Conservation (phyloP, 53 echinoderm and acorn worm species). For the Antedon mediterranea region DNA sequence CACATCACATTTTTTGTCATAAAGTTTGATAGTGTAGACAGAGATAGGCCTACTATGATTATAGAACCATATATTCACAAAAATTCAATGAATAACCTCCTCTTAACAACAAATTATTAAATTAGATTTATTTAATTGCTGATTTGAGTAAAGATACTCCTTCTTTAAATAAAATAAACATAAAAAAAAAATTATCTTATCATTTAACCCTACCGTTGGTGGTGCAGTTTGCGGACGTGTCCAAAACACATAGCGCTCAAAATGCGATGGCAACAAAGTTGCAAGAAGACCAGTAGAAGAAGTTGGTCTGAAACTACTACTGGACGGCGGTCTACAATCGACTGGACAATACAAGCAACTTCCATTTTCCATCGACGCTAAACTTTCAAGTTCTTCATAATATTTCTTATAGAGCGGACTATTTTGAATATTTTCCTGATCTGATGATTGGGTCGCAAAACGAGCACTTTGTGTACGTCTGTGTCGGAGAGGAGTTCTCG, state of each 20-base stretch:
- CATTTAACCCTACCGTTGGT: slow-evolving; percentile 40
- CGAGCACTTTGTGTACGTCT: slow-evolving; percentile 38
- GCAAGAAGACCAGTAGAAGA: slow-evolving; percentile 86
- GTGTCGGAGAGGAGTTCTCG: slow-evolving; percentile 10
- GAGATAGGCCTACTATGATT: no score
- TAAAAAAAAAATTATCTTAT: no score
- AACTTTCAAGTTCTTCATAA: slow-evolving; percentile 3
- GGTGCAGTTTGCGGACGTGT: slow-evolving; percentile 84
- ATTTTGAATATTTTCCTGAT: background rate
- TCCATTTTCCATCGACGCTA: slow-evolving; percentile 13
- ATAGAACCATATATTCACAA: no score
- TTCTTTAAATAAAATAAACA: no score
- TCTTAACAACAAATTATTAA: no score
- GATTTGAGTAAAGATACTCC: no score
- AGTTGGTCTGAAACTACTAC: slow-evolving; percentile 63
- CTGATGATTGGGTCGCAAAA: slow-evolving; percentile 17
- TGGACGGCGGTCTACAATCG: slow-evolving; percentile 56
- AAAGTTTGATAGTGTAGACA: no score
- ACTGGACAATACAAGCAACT: slow-evolving; percentile 72
- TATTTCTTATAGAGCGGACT: background rate
- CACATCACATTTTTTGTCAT: no score
- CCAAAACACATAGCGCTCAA: slow-evolving; percentile 51
- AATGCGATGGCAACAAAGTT: slow-evolving; percentile 59
- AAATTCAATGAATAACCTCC: no score
- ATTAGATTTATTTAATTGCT: no score